Percentiles rank a stretch among this genome's conserved stretches.
phyloP scores from a whole-genome alignment of 2,113 vertebrate genomes.

The Tonatia bakeri region DNA sequence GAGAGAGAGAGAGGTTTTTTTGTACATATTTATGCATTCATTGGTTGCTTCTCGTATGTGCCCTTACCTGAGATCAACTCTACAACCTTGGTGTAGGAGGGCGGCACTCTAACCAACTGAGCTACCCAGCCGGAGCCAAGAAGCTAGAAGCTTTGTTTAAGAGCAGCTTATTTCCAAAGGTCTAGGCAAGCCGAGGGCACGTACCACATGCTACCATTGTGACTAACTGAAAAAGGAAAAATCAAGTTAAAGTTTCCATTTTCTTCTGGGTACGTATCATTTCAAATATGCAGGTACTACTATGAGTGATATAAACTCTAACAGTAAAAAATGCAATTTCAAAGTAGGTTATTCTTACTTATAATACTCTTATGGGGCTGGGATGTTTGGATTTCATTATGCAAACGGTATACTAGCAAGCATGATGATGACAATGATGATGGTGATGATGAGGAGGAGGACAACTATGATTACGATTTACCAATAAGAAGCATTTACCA shows the following conservation, averaged over 20 bases:
- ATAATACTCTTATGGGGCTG: not conserved
- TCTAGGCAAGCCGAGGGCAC: conserved; percentile 29
- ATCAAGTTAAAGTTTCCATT: not conserved
- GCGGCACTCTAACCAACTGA: too few relatives aligned
- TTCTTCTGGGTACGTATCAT: not conserved
- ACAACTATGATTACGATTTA: too few relatives aligned
- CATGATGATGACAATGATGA: fast-evolving
- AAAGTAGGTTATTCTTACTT: not conserved
- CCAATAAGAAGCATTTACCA: not conserved
- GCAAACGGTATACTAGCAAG: not conserved
- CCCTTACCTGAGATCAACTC: too few relatives aligned
- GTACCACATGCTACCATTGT: not conserved
- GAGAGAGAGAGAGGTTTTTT: too few relatives aligned
- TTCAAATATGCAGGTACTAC: not conserved
- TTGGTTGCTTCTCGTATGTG: too few relatives aligned
- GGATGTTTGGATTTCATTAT: not conserved
- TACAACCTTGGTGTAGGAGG: too few relatives aligned
- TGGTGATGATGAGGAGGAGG: not conserved
- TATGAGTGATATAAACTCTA: too few relatives aligned
- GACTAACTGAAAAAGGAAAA: not conserved
- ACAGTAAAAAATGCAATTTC: not conserved
- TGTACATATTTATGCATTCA: too few relatives aligned
- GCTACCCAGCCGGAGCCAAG: too few relatives aligned
- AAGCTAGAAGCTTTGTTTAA: conserved; percentile 29
- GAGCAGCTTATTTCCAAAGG: conserved; percentile 66